Evolutionary conservation across 1,140 invertebrate genomes (phyloP), one percentile per base, ranked within the genome.

Genomic region (Popillia japonica): DNA sequence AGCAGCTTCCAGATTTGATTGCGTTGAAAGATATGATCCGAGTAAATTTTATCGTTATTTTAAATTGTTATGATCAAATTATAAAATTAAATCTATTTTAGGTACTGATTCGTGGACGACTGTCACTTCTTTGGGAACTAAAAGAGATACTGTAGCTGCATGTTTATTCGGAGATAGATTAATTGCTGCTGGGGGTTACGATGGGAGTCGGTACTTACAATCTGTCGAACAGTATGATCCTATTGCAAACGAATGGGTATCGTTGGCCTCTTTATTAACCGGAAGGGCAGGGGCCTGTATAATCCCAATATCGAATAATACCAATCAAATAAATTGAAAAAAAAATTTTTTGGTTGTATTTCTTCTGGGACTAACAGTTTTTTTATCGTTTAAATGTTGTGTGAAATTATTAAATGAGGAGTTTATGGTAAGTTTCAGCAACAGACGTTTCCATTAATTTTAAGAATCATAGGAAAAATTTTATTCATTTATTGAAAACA

Each of bases 211-310:
- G 79, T 98, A 98, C 88, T 88, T 98, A 1, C 95, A 94, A 83
- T 92, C 93, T 77, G 96, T 98, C 20, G 97, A 99, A 88, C 92
- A 96, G 81, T 99, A 98, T 87, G 96, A 99, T 87, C 93, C 96
- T 10, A 92, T 94, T 85, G 91, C 90, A 0, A 97, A 98, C 88
- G 93, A 94, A 83, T 99, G 97, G 97, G 88, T 87, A n/a, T 87
- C 89, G 72, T 89, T 95, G 78, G 90, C 94, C 40, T 91, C 94
- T 14, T 88, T 97, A 64, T 92, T 91, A 82, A 93, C 92, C 40
- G 94, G 95, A 48, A 90, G 96, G 79, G 96, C 95, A 72, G 95
- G 95, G 76, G 94, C 95, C 68, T 96, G 95, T 84, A 92, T 96
- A n/a, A 94, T 96, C 40, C 90, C 91, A 68, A 88, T 93, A 77